phyloP scores from a whole-genome alignment of 2,888 invertebrate species.

The Drosophila monieri region DNA sequence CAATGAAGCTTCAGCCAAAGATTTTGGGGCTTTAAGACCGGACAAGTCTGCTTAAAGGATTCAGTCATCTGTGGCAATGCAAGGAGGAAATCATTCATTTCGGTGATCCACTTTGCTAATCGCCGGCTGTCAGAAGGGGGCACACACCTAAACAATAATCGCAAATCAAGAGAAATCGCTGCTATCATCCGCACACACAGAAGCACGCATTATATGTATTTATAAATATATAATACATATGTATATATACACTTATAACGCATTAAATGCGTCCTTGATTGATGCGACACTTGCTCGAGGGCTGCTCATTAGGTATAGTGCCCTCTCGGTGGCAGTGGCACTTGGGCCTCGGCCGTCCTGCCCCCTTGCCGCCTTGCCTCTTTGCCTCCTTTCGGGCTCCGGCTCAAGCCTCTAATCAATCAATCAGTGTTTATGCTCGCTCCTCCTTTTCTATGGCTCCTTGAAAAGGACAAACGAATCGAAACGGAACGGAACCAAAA shows the following conservation, averaged over 20 bases:
- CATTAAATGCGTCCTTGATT: conserved; percentile 76
- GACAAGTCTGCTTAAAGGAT: conserved; percentile 40
- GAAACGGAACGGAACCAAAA: conserved; percentile 24
- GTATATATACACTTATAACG: conserved; percentile 36
- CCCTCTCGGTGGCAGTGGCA: conserved; percentile 19
- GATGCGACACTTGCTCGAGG: conserved; percentile 77
- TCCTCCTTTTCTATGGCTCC: conserved; percentile 5
- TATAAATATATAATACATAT: not conserved
- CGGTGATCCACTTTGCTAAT: conserved; percentile 72
- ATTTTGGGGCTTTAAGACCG: conserved; percentile 23
- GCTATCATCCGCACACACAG: conserved; percentile 31
- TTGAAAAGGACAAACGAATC: conserved; percentile 37
- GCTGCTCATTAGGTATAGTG: conserved; percentile 75
- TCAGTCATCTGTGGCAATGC: conserved; percentile 13
- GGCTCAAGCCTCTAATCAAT: conserved; percentile 77
- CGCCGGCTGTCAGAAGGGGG: conserved; percentile 64
- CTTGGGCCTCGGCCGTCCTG: not conserved
- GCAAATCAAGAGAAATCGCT: conserved; percentile 71
- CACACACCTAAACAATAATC: conserved; percentile 69
- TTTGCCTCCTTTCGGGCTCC: conserved; percentile 4
- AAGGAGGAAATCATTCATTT: conserved; percentile 60
- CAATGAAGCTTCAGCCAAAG: not conserved
- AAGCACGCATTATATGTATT: not conserved
- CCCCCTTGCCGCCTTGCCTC: not conserved
- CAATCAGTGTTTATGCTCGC: conserved; percentile 73